Conservation (phyloP, 1,140 invertebrate species). For the Saccostrea echinata region DNA sequence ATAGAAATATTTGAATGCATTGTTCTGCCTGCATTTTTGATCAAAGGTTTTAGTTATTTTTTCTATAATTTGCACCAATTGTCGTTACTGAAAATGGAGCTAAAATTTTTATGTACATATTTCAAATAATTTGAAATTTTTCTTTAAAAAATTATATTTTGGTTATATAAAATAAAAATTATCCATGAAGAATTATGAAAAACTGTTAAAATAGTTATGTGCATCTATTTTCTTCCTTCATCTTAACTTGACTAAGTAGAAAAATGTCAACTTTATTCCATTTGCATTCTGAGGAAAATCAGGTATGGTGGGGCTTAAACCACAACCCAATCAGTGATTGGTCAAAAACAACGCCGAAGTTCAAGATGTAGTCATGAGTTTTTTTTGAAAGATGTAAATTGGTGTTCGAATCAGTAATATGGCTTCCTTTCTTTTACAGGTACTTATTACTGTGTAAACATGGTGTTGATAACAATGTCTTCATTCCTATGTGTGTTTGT, state of each 20-base stretch:
- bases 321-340: not conserved
- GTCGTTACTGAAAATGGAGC: not conserved
- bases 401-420: not conserved
- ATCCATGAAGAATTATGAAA: no score
- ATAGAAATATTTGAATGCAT: slow-evolving; percentile 25
- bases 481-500: slow-evolving; percentile 80
- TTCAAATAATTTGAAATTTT: not conserved
- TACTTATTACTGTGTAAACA: slow-evolving; percentile 80
- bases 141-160: not conserved
- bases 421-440: slow-evolving; percentile 68
- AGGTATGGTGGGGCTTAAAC: slow-evolving; percentile 15
- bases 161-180: no score
- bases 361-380: not conserved
- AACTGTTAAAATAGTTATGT: not conserved
- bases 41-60: not conserved
- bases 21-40: slow-evolving; percentile 33
- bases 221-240: not conserved
- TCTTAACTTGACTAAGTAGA: not conserved
- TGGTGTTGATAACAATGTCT: slow-evolving; percentile 80
- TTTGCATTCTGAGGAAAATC: slow-evolving; percentile 27
- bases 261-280: slow-evolving; percentile 27
- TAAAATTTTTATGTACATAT: not conserved
- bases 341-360: not conserved
- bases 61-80: slow-evolving; percentile 31
- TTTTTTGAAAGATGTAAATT: not conserved